Evolutionary conservation across 1,140 invertebrate genomes (phyloP).

Genomic region (Tenebrio molitor): DNA sequence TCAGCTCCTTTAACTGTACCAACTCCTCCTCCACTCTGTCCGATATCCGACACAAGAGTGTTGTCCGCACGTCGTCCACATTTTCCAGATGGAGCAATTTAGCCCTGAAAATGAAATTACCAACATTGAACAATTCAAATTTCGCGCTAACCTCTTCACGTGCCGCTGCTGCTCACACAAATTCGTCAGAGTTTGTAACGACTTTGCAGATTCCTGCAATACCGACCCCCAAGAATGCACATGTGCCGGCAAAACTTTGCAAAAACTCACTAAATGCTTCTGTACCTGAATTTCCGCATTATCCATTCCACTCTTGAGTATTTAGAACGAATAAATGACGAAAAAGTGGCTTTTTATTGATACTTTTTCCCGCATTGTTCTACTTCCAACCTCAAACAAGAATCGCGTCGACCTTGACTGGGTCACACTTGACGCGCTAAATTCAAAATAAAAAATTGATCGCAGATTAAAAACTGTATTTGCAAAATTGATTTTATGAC

Average conservation of each 20-base stretch:
- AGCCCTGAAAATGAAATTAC: slow-evolving; percentile 47
- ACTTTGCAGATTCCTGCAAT: slow-evolving; percentile 50
- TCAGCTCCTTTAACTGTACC: slow-evolving; percentile 46
- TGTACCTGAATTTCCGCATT: slow-evolving; percentile 49
- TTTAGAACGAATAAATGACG: too few relatives aligned
- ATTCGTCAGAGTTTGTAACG: slow-evolving; percentile 52
- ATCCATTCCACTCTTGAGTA: slow-evolving; percentile 48
- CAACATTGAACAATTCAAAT: slow-evolving; percentile 34
- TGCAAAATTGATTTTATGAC: too few relatives aligned
- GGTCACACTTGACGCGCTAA: neutral
- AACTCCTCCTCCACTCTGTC: slow-evolving; percentile 51
- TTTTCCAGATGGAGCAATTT: slow-evolving; percentile 54
- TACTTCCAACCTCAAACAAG: neutral
- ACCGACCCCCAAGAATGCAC: slow-evolving; percentile 53
- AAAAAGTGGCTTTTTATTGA: too few relatives aligned
- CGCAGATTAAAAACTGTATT: too few relatives aligned
- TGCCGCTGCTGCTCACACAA: slow-evolving; percentile 55
- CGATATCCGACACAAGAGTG: slow-evolving; percentile 48
- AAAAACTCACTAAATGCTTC: slow-evolving; percentile 55
- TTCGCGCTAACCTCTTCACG: slow-evolving; percentile 52
- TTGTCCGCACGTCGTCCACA: slow-evolving; percentile 52
- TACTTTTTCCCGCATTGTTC: neutral
- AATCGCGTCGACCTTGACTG: neutral
- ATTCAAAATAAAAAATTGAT: neutral
- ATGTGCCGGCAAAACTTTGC: slow-evolving; percentile 50